phyloP scores from a whole-genome alignment of 2,888 invertebrate species.

The Mechanitis mazaeus region DNA sequence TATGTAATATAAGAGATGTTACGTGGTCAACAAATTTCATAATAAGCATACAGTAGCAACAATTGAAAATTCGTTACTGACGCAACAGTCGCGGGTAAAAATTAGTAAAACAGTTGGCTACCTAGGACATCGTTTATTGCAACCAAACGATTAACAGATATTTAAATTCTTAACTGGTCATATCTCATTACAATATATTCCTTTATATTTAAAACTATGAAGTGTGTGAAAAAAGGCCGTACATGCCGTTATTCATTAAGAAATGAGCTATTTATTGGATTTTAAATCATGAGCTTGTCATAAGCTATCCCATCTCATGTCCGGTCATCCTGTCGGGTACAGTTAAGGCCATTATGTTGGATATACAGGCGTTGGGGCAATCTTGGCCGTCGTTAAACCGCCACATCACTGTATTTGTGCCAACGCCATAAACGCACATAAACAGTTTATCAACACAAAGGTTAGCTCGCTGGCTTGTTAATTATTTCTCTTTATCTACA shows the following conservation, averaged over 20 bases:
- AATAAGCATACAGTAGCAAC: slow-evolving; percentile 61
- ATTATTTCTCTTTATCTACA: not conserved
- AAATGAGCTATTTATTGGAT: slow-evolving; percentile 35
- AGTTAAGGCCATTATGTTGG: slow-evolving; percentile 61
- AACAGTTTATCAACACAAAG: not conserved
- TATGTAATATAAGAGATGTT: slow-evolving; percentile 9
- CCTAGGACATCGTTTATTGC: slow-evolving; percentile 59
- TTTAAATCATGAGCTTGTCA: slow-evolving; percentile 46
- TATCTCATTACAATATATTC: slow-evolving; percentile 46
- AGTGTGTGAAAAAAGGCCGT: slow-evolving; percentile 28
- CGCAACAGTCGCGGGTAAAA: slow-evolving; percentile 58
- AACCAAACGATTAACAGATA: slow-evolving; percentile 49
- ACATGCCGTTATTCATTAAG: slow-evolving; percentile 18
- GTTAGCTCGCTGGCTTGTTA: not conserved
- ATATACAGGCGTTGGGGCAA: slow-evolving; percentile 60
- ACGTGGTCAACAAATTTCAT: slow-evolving; percentile 54
- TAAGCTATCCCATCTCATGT: slow-evolving; percentile 52
- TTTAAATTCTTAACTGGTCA: slow-evolving; percentile 59
- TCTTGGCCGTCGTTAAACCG: slow-evolving; percentile 33
- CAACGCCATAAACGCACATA: slow-evolving; percentile 8
- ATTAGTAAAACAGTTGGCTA: slow-evolving; percentile 65
- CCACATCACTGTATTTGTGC: slow-evolving; percentile 13
- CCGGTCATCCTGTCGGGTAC: slow-evolving; percentile 62
- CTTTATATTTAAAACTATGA: slow-evolving; percentile 32
- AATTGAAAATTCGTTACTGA: slow-evolving; percentile 54